Evolutionary conservation across 2,888 invertebrate genomes (phyloP).

Genomic region (Caenorhabditis drosophilae): DNA sequence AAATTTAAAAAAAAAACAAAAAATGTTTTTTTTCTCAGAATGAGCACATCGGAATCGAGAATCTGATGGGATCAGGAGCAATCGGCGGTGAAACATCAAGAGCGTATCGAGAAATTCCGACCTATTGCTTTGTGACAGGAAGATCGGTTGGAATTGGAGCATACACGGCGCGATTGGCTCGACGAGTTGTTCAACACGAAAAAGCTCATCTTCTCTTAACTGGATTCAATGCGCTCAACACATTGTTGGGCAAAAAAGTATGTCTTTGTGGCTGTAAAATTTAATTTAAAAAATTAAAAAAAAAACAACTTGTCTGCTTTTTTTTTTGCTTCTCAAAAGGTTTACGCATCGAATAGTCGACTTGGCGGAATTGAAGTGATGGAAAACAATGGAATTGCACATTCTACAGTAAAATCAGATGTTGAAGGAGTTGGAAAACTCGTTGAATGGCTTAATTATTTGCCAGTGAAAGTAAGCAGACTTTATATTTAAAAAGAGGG

Average conservation of each 20-base stretch:
- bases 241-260: slow-evolving; percentile 79
- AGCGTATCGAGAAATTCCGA: slow-evolving; percentile 87
- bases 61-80: slow-evolving; percentile 77
- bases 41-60: slow-evolving; percentile 85
- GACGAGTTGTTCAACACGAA: slow-evolving; percentile 79
- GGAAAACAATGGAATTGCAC: slow-evolving; percentile 96
- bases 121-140: slow-evolving; percentile 94
- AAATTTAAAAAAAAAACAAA: too few relatives aligned
- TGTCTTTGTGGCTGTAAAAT: background rate
- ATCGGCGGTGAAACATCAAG: slow-evolving; percentile 96
- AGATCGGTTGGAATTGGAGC: slow-evolving; percentile 98
- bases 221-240: slow-evolving; percentile 77
- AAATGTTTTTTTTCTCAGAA: too few relatives aligned
- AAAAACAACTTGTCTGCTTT: too few relatives aligned
- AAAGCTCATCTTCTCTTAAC: slow-evolving; percentile 93
- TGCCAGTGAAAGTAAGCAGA: slow-evolving; percentile 78
- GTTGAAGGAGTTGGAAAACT: slow-evolving; percentile 79
- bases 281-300: too few relatives aligned
- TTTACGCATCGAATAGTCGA: slow-evolving; percentile 98
- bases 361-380: slow-evolving; percentile 95
- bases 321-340: slow-evolving; percentile 74
- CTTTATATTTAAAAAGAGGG: background rate
- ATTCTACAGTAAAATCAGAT: slow-evolving; percentile 87
- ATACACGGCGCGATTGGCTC: slow-evolving; percentile 89
- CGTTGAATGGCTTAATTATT: slow-evolving; percentile 88